Conservation (phyloP, 2,113 vertebrate species). For the Platichthys flesus region DNA sequence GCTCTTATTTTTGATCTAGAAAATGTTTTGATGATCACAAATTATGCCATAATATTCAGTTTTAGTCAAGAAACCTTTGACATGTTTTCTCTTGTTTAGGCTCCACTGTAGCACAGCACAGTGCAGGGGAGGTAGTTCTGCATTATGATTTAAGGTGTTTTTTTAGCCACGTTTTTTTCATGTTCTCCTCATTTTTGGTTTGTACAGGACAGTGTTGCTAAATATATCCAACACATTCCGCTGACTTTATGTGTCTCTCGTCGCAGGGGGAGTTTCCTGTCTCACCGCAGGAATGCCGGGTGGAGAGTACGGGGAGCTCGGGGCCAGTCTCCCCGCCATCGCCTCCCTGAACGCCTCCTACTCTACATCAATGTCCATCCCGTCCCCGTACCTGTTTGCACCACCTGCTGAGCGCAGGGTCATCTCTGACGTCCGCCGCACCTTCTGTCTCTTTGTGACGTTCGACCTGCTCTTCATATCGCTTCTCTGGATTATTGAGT, state of each 20-base stretch:
- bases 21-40: too few species aligned
- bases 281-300: slow-evolving; percentile 72
- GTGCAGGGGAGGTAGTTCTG: background rate
- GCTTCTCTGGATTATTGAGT: slow-evolving; percentile 96
- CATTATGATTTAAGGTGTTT: too few species aligned
- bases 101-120: background rate
- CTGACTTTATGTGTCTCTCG: background rate
- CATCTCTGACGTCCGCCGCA: slow-evolving; percentile 96
- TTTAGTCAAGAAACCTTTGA: too few species aligned
- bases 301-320: slow-evolving; percentile 84
- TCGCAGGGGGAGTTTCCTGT: slow-evolving; percentile 37
- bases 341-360: slow-evolving; percentile 90
- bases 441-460: slow-evolving; percentile 98
- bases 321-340: slow-evolving; percentile 90
- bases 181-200: background rate
- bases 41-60: too few species aligned
- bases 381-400: slow-evolving; percentile 73
- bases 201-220: background rate
- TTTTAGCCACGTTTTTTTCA: too few species aligned
- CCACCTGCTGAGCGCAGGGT: slow-evolving; percentile 81
- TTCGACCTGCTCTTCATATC: slow-evolving; percentile 97
- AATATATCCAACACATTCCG: background rate
- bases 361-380: slow-evolving; percentile 84
- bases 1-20: too few species aligned
- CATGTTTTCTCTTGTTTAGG: background rate